phyloP scores from a whole-genome alignment of 2,888 invertebrate genomes.

The Gandaritis pyraliata region DNA sequence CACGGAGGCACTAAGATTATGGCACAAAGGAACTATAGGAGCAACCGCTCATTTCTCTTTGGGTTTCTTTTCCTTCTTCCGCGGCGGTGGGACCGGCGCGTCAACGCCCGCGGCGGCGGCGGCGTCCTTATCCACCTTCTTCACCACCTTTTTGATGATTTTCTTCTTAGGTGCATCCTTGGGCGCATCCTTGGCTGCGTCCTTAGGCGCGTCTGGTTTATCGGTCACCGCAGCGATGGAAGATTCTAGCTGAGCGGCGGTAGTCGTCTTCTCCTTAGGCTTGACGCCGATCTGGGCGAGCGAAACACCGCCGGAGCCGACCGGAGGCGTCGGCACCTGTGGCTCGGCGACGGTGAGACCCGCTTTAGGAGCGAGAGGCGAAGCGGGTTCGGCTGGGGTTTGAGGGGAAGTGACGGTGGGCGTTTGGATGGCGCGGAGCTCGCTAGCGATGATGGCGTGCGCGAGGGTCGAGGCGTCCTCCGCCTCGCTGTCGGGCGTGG shows the following conservation, averaged over 20 bases:
- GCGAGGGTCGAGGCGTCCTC: slow-evolving; percentile 80
- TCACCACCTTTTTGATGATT: slow-evolving; percentile 77
- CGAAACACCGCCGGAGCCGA: slow-evolving; percentile 78
- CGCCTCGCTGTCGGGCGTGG: slow-evolving; percentile 80
- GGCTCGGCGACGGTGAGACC: slow-evolving; percentile 67
- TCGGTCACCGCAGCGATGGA: slow-evolving; percentile 60
- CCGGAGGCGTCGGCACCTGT: slow-evolving; percentile 79
- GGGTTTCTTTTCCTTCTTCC: slow-evolving; percentile 84
- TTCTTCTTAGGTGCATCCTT: slow-evolving; percentile 65
- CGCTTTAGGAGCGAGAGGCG: slow-evolving; percentile 45
- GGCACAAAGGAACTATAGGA: slow-evolving; percentile 77
- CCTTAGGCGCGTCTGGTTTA: slow-evolving; percentile 45
- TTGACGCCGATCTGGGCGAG: slow-evolving; percentile 80
- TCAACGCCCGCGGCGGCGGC: slow-evolving; percentile 58
- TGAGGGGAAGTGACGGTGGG: slow-evolving; percentile 58
- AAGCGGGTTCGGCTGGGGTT: slow-evolving; percentile 50
- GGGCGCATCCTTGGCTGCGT: slow-evolving; percentile 56
- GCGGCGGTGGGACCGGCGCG: slow-evolving; percentile 81
- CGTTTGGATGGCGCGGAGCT: slow-evolving; percentile 66
- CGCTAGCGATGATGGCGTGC: slow-evolving; percentile 77
- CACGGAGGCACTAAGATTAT: slow-evolving; percentile 71
- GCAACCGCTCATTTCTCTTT: slow-evolving; percentile 77
- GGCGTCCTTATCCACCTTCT: slow-evolving; percentile 73
- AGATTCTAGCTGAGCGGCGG: slow-evolving; percentile 73
- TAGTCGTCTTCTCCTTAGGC: slow-evolving; percentile 65